Base-by-base conservation (phyloP, 2,888 invertebrate species). In the Caenorhabditis sinica region DNA sequence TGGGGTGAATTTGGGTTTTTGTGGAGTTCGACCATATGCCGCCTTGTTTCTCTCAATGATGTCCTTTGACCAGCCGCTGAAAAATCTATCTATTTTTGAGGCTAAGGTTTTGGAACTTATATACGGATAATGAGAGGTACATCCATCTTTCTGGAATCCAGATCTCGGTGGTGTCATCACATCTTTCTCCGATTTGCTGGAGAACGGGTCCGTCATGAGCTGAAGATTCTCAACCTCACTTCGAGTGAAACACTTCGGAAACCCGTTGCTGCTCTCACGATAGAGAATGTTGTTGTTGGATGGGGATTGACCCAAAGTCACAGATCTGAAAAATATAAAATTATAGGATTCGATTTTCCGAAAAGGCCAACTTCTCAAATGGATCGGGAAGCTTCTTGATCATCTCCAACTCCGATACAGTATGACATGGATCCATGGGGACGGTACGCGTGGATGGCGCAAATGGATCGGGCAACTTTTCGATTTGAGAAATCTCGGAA, bases 201-300 rank as follows among this genome's bases (percentile, higher is more conserved):
- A 4, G 51, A 79, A 79, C 45, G 63, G 71, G 36, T 79, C 79
- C 1, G 28, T 65, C 79, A 79, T 79, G 4, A 17, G 17, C 5
- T 65, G 71, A 40, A 79, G 40, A 25, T 45, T 33, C 36, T 71
- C 65, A 20, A 79, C 79, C 23, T 79, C 79, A 20, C 79, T 79
- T 25, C 17, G 17, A 2, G 79, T 79, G 43, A 79, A 79, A 36
- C 23, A 65, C 23, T 72, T 63, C 8, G 79, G 79, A 11, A 77
- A 61, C 20, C 79, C 79, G 28, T 56, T 63, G 30, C 36, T 77
- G 23, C 56, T 77, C 23, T 77, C 77, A 53, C 75, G 75, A n/a
- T 30, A 28, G 33, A 74, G 73, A 61, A 68, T 36, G 61, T 5
- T 43, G 28, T 40, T 56, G 56, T 56, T 53, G 17, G 69, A 53